These are phyloP conservation scores for Cryptocheilus praepositus DNA, from an alignment of 2,888 invertebrate species.

Conservation along the genomic window DNA sequence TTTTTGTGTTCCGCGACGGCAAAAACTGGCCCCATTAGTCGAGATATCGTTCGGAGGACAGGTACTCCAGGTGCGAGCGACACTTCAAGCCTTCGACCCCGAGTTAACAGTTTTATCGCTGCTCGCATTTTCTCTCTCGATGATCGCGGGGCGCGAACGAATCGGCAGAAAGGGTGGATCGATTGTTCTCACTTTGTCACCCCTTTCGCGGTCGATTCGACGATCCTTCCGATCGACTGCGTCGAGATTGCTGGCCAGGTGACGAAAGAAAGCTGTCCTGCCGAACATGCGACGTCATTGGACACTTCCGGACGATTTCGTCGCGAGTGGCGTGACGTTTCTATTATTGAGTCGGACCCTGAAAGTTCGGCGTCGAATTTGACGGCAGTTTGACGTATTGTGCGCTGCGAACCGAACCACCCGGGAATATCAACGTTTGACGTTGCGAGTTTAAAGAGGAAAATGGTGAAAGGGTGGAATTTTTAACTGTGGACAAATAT, in stretches of 20 bases:
- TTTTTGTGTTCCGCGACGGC: no score
- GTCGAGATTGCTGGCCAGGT: constrained; percentile 60
- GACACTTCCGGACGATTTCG: constrained; percentile 57
- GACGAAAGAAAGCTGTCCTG: constrained; percentile 39
- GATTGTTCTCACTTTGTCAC: constrained; percentile 9
- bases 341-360: constrained; percentile 11
- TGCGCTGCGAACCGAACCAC: no score
- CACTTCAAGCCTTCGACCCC: no score
- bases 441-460: no score
- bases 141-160: constrained; percentile 42
- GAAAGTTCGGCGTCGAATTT: background rate
- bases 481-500: no score
- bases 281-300: constrained; percentile 44
- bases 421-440: no score
- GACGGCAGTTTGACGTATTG: no score
- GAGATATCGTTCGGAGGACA: no score
- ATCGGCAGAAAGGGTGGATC: constrained; percentile 14
- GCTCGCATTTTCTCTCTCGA: constrained; percentile 36
- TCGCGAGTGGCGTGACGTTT: constrained; percentile 46
- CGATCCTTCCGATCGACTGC: constrained; percentile 46
- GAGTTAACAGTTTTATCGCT: no score
- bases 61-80: no score
- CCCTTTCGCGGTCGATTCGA: constrained; percentile 14
- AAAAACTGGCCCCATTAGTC: no score
- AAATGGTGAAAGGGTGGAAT: no score